Evolutionary conservation across 1,140 invertebrate genomes (phyloP), one percentile per base, ranked within the genome.

Genomic region (Acyrthosiphon pisum): DNA sequence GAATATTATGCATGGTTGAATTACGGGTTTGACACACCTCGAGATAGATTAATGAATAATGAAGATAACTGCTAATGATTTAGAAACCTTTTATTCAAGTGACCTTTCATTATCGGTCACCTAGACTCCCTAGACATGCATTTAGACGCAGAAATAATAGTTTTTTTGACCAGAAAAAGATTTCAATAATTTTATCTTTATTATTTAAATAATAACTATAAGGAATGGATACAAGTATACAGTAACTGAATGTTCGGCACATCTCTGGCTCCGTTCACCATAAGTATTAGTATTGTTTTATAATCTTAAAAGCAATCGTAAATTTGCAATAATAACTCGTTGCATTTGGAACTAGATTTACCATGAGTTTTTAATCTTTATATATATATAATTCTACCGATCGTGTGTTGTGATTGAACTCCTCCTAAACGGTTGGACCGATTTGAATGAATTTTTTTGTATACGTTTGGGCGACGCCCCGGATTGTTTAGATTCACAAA

Each of bases 21-120:
- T 86, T 86, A 86, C 26, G 84, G 41, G 84, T 46, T 86, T 30
- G 84, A 46, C 84, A 86, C 23, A 46, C 84, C 41, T 30, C 14
- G 1, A 46, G 41, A 44, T 84, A 44, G 83, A 84, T 84, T 44
- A 44, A 84, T 84, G 44, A 86, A 86, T 86, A 86, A 86, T 86
- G 41, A 86, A 86, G 35, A 84, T 44, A 44, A 22, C 26, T 44
- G 11, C 41, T 46, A 46, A 86, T 44, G 84, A 86, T 41, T 86
- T 86, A 46, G 23, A 86, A 11, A 46, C 83, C 84, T 26, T 83
- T 83, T 83, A 83, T 3, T 23, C 20, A 37, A 11, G 60, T 68
- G 60, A 68, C 60, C 60, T 68, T 68, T 68, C 30, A 68, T 68
- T n/a, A 68, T 30, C 26, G 26, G 56, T 60, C 56, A 60, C 56